phyloP scores from a whole-genome alignment of 2,888 invertebrate genomes.

The Euclidia mi region DNA sequence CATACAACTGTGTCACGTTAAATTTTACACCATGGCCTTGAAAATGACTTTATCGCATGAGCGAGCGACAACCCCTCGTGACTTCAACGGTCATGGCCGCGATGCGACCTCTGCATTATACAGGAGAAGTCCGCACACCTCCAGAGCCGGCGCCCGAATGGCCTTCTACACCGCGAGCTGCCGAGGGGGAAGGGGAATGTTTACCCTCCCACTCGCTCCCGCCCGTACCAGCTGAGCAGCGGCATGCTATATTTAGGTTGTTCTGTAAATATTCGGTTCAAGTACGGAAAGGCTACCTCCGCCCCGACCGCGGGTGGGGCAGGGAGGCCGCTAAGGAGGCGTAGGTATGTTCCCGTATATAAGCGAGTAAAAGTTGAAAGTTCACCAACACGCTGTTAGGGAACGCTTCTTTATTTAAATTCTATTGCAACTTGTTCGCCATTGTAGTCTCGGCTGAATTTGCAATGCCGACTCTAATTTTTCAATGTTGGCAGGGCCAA shows the following conservation, averaged over 20 bases:
- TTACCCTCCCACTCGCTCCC: slow-evolving; percentile 80
- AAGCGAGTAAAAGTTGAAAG: slow-evolving; percentile 89
- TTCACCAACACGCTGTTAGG: slow-evolving; percentile 86
- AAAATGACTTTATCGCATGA: slow-evolving; percentile 72
- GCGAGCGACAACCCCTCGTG: slow-evolving; percentile 76
- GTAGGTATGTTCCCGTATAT: slow-evolving; percentile 69
- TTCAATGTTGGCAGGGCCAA: slow-evolving; percentile 71
- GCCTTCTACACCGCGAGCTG: slow-evolving; percentile 70
- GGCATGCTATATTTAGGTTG: slow-evolving; percentile 90
- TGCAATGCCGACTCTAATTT: slow-evolving; percentile 79
- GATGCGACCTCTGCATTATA: slow-evolving; percentile 66
- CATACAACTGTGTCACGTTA: slow-evolving; percentile 60
- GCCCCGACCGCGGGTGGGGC: slow-evolving; percentile 53
- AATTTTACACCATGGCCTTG: slow-evolving; percentile 76
- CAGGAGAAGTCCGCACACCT: slow-evolving; percentile 81
- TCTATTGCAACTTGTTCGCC: slow-evolving; percentile 89
- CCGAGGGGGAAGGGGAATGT: slow-evolving; percentile 72
- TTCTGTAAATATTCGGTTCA: slow-evolving; percentile 89
- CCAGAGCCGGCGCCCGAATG: slow-evolving; percentile 79
- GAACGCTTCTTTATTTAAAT: slow-evolving; percentile 89
- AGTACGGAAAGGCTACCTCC: slow-evolving; percentile 81
- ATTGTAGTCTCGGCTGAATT: slow-evolving; percentile 85
- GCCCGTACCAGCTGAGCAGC: slow-evolving; percentile 87
- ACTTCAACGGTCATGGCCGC: slow-evolving; percentile 83
- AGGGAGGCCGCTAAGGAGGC: slow-evolving; percentile 43